phyloP scores from a whole-genome alignment of 2,888 invertebrate genomes.

The Idaea straminata region DNA sequence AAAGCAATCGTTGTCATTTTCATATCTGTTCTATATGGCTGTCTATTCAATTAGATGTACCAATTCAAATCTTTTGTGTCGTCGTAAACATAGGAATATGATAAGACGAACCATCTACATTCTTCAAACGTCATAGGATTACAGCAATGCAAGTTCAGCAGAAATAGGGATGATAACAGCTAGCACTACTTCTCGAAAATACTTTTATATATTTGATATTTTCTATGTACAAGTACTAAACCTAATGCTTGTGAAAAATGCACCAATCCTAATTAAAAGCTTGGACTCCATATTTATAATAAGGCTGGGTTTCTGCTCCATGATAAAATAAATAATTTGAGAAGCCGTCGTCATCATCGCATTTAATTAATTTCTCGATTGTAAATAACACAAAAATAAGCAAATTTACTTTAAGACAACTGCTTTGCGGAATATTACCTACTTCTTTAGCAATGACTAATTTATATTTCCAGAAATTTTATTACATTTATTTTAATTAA shows the following conservation, averaged over 20 bases:
- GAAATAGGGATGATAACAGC: too few species aligned
- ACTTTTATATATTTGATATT: too few species aligned
- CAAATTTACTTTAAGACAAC: not conserved
- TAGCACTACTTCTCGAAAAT: too few species aligned
- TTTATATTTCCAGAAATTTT: not conserved
- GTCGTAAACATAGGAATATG: not conserved
- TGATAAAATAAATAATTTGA: not conserved
- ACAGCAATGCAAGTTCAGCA: too few species aligned
- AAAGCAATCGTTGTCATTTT: constrained; percentile 30
- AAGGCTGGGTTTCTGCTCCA: too few species aligned
- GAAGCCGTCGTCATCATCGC: not conserved
- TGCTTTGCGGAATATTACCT: not conserved
- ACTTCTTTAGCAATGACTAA: not conserved
- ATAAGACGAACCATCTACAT: too few species aligned
- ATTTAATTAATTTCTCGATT: not conserved
- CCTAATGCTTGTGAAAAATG: too few species aligned
- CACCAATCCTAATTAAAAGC: too few species aligned
- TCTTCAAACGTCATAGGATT: too few species aligned
- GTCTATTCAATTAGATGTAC: not conserved
- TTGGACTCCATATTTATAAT: too few species aligned
- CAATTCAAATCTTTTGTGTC: not conserved
- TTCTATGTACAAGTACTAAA: too few species aligned
- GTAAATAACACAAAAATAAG: not conserved
- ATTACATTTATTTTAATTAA: not conserved
- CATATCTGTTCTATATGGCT: constrained; percentile 1